These are phyloP conservation scores for Oryzias dopingdopingensis DNA, from an alignment of 2,797 vertebrate species.

Conservation along the genomic window DNA sequence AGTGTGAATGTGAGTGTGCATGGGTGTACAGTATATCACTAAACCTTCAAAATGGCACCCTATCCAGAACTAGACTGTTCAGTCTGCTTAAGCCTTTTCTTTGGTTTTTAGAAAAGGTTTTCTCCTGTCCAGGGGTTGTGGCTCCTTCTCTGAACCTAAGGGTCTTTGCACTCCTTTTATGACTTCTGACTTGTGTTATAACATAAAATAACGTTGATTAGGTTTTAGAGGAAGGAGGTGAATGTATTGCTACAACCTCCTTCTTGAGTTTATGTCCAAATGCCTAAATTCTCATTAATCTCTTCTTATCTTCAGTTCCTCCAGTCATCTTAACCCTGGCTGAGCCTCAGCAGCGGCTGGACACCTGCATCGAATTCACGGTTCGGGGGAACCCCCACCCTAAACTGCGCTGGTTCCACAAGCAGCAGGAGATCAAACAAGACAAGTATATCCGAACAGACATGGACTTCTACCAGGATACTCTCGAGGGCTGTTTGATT, in stretches of 20 bases:
- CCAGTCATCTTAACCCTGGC: slow-evolving; percentile 89
- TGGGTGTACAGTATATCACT: slow-evolving; percentile 7
- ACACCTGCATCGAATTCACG: slow-evolving; percentile 94
- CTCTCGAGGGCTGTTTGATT: slow-evolving; percentile 91
- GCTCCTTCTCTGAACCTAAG: slow-evolving; percentile 18
- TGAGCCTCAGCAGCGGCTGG: slow-evolving; percentile 88
- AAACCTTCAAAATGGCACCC: slow-evolving; percentile 37
- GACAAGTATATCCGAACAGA: slow-evolving; percentile 87
- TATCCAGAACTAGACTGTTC: slow-evolving; percentile 29
- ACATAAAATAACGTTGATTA: slow-evolving; percentile 8
- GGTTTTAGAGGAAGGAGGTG: neutral
- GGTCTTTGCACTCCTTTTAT: slow-evolving; percentile 1
- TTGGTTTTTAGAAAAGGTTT: slow-evolving; percentile 21
- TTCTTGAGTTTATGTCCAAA: neutral
- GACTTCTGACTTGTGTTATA: neutral
- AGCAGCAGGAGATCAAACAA: slow-evolving; percentile 81
- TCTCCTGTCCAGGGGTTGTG: slow-evolving; percentile 30
- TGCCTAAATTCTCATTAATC: neutral
- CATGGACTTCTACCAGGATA: slow-evolving; percentile 88
- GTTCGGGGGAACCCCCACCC: slow-evolving; percentile 93
- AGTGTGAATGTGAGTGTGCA: too few relatives aligned
- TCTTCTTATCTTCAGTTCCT: slow-evolving; percentile 78
- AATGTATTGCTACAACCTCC: neutral
- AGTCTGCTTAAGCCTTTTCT: slow-evolving; percentile 3
- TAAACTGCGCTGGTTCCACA: slow-evolving; percentile 89